phyloP scores from a whole-genome alignment of 1,140 invertebrate species.

The Aphelinus certus region DNA sequence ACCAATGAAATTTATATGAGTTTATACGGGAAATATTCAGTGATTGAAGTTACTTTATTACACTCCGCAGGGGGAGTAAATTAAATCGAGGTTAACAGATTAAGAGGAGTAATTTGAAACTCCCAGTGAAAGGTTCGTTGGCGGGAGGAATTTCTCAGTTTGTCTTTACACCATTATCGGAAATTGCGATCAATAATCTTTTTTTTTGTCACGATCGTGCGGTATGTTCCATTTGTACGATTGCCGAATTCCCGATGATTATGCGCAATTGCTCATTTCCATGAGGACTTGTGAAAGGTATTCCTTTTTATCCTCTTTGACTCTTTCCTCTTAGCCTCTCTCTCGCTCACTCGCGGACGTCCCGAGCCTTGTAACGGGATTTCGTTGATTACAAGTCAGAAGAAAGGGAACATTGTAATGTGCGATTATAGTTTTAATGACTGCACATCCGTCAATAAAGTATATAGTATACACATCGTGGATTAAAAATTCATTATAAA shows the following conservation, averaged over 20 bases:
- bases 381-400: constrained; percentile 10
- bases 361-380: constrained; percentile 17
- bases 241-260: neutral
- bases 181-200: neutral
- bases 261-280: constrained; percentile 17
- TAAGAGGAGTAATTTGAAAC: too few relatives aligned
- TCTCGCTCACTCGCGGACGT: neutral
- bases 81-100: too few relatives aligned
- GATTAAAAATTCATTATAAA: too few relatives aligned
- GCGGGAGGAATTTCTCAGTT: too few relatives aligned
- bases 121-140: too few relatives aligned
- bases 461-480: too few relatives aligned
- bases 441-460: neutral
- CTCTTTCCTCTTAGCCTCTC: neutral
- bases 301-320: constrained; percentile 10
- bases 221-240: neutral
- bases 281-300: constrained; percentile 13
- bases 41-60: too few relatives aligned
- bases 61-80: too few relatives aligned
- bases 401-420: neutral
- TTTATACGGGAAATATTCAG: too few relatives aligned
- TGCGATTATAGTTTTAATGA: constrained; percentile 23
- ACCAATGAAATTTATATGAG: too few relatives aligned
- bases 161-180: too few relatives aligned
- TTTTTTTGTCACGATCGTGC: neutral